Evolutionary conservation across 2,888 invertebrate species (phyloP).

Genomic region (Sminthurinus aureus): DNA sequence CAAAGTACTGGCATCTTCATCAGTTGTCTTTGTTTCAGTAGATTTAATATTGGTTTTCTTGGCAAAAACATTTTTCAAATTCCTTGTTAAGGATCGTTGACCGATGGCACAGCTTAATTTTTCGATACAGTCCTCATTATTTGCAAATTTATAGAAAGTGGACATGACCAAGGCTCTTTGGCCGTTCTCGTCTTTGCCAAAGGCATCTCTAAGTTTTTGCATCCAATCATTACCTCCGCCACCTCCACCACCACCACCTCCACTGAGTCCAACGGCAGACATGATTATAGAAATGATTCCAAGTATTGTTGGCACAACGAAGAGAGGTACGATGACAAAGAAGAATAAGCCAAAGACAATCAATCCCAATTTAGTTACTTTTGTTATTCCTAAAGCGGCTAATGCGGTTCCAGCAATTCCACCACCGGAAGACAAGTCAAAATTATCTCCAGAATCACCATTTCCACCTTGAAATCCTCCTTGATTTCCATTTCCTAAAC

Average conservation of each 20-base stretch:
- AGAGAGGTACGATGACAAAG: slow-evolving; percentile 22
- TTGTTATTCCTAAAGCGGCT: slow-evolving; percentile 32
- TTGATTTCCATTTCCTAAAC: not conserved
- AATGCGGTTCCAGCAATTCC: slow-evolving; percentile 11
- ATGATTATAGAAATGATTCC: slow-evolving; percentile 16
- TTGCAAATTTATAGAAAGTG: not conserved
- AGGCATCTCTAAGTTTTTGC: not conserved
- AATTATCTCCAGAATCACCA: not conserved
- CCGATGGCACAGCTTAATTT: slow-evolving; percentile 26
- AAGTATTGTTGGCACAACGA: slow-evolving; percentile 11
- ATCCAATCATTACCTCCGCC: not conserved
- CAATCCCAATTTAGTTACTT: slow-evolving; percentile 26
- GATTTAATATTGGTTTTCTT: not conserved
- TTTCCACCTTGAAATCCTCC: slow-evolving; percentile 3
- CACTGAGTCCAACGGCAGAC: not conserved
- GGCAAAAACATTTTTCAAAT: not conserved
- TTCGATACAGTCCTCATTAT: slow-evolving; percentile 32
- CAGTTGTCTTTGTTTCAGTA: not conserved
- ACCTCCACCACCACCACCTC: not conserved
- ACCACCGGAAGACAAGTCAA: not conserved
- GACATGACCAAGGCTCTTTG: not conserved
- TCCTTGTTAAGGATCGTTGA: slow-evolving; percentile 7
- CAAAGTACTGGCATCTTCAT: too few relatives aligned
- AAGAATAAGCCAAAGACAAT: slow-evolving; percentile 12
- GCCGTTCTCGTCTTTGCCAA: not conserved